Evolutionary conservation across 1,140 invertebrate genomes (phyloP).

Genomic region (Agrypnia vestita): DNA sequence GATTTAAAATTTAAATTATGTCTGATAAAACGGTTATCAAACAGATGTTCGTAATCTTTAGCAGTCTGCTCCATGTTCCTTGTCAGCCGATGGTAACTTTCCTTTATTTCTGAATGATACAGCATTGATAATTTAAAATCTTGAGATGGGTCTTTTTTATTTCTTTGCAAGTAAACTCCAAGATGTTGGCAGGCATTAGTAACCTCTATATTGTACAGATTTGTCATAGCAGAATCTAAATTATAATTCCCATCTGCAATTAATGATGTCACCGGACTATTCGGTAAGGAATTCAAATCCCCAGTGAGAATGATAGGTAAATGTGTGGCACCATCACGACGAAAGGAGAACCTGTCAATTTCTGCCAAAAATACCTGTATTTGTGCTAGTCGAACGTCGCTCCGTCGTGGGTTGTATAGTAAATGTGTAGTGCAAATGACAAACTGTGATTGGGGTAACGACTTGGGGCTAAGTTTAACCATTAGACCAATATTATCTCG

Average conservation of each 20-base stretch:
- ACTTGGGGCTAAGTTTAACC: constrained; percentile 78
- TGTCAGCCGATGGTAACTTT: constrained; percentile 22
- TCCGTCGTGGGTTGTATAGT: constrained; percentile 91
- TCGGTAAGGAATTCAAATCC: constrained; percentile 89
- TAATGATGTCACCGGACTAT: constrained; percentile 82
- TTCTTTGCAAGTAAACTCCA: constrained; percentile 66
- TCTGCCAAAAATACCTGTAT: constrained; percentile 85
- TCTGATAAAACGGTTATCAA: constrained; percentile 70
- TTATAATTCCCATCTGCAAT: constrained; percentile 76
- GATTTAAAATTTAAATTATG: constrained; percentile 75
- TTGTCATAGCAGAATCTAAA: constrained; percentile 51
- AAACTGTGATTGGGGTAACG: constrained; percentile 71
- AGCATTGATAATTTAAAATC: constrained; percentile 61
- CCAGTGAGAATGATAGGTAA: constrained; percentile 89
- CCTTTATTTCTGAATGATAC: constrained; percentile 61
- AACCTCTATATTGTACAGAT: constrained; percentile 71
- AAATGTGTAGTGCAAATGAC: constrained; percentile 94
- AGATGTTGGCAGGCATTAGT: constrained; percentile 80
- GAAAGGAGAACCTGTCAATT: constrained; percentile 84
- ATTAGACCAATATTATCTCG: constrained; percentile 92
- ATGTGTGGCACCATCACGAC: constrained; percentile 70
- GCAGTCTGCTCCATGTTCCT: constrained; percentile 44
- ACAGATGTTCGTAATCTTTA: constrained; percentile 61
- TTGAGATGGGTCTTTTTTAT: constrained; percentile 50
- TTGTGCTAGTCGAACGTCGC: constrained; percentile 93